These are phyloP conservation scores for Saccopteryx leptura DNA, from an alignment of 2,113 vertebrate species.

Conservation along the genomic window DNA sequence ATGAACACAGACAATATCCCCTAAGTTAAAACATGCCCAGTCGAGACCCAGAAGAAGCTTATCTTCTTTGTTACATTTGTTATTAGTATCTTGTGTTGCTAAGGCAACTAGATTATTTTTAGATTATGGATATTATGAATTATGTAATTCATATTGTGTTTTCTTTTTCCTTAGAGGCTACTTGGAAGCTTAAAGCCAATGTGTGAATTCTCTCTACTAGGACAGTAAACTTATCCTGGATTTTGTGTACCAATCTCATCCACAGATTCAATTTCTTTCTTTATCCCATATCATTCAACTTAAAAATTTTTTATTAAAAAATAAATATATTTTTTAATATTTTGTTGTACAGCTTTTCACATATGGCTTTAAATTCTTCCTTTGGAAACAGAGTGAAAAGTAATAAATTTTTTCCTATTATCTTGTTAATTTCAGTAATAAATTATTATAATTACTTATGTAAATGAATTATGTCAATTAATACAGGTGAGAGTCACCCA, in stretches of 20 bases:
- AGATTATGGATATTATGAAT: conserved; percentile 30
- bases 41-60: neutral
- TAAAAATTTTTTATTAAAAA: neutral
- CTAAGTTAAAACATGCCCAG: neutral
- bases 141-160: neutral
- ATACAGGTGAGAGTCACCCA: neutral
- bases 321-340: neutral
- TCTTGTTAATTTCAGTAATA: conserved; percentile 12
- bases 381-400: neutral
- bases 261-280: neutral
- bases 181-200: conserved; percentile 16
- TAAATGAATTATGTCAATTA: neutral
- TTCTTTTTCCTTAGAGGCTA: neutral
- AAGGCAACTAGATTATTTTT: conserved; percentile 62
- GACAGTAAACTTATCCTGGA: neutral
- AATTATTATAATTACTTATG: neutral
- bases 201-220: neutral
- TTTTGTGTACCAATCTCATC: neutral
- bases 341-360: neutral
- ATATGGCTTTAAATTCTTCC: neutral
- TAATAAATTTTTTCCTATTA: conserved; percentile 40
- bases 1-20: neutral
- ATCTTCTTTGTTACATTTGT: conserved; percentile 5
- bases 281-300: neutral
- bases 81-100: conserved; percentile 8